Conservation (phyloP, 2,888 invertebrate species). For the Diloba caeruleocephala region DNA sequence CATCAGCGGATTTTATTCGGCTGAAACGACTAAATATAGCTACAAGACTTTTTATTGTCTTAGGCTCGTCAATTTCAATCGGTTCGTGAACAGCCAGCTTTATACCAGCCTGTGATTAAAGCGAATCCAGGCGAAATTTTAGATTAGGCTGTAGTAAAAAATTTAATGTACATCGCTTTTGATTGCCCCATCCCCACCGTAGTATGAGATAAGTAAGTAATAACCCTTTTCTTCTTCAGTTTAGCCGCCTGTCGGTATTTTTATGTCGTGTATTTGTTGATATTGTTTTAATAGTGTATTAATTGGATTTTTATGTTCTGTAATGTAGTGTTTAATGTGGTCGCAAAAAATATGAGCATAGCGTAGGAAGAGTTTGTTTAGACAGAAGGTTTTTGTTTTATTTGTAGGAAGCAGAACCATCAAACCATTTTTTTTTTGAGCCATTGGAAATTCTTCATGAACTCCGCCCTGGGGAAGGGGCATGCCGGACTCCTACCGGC, state of each 20-base stretch:
- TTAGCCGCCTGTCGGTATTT: constrained; percentile 47
- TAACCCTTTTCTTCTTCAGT: constrained; percentile 62
- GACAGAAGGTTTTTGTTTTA: too few species aligned
- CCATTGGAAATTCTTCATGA: too few species aligned
- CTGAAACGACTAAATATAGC: too few species aligned
- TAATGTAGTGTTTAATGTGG: constrained; percentile 48
- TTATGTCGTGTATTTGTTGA: constrained; percentile 57
- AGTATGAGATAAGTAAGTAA: constrained; percentile 63
- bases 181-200: constrained; percentile 60
- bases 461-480: too few species aligned
- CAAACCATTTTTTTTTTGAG: too few species aligned
- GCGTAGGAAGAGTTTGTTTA: too few species aligned
- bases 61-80: constrained; percentile 16
- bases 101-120: constrained; percentile 55
- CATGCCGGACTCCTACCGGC: too few species aligned
- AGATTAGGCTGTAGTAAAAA: constrained; percentile 83
- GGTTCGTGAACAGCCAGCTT: constrained; percentile 57
- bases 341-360: constrained; percentile 36
- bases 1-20: too few species aligned
- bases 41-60: too few species aligned
- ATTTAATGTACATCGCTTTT: constrained; percentile 70
- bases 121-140: constrained; percentile 84
- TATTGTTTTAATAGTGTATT: constrained; percentile 77
- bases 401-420: too few species aligned
- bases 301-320: constrained; percentile 75